Percentiles rank a stretch among this genome's conserved stretches.
Conservation (phyloP, 2,888 invertebrate species). For the Drosophila glabriapex region DNA sequence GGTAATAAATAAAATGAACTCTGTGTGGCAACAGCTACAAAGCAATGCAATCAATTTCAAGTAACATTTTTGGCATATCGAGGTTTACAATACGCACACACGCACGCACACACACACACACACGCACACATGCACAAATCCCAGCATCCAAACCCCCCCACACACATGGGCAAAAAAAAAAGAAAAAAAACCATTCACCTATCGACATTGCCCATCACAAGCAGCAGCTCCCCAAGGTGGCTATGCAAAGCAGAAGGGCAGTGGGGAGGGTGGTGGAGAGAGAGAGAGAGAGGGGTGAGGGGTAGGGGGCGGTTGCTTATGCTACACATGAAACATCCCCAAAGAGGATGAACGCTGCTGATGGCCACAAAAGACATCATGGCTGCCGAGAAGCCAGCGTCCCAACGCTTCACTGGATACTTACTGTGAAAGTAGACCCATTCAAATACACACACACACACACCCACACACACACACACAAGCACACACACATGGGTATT, state of each 20-base stretch:
- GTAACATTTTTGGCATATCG: slow-evolving; percentile 80
- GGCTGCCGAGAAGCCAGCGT: slow-evolving; percentile 78
- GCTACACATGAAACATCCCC: slow-evolving; percentile 65
- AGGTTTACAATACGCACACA: slow-evolving; percentile 44
- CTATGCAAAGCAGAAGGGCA: background rate
- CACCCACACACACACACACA: slow-evolving; percentile 8
- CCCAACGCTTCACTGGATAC: slow-evolving; percentile 77
- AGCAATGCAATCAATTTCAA: slow-evolving; percentile 81
- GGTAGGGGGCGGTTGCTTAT: slow-evolving; percentile 6
- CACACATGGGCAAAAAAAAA: slow-evolving; percentile 34
- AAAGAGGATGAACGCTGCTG: slow-evolving; percentile 68
- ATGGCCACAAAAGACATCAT: slow-evolving; percentile 83
- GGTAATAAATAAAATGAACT: slow-evolving; percentile 76
- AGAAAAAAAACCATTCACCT: slow-evolving; percentile 56
- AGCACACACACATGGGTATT: slow-evolving; percentile 28
- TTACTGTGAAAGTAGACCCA: slow-evolving; percentile 63
- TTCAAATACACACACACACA: slow-evolving; percentile 58
- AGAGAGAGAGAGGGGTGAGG: background rate
- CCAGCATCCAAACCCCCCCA: slow-evolving; percentile 18
- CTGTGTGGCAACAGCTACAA: slow-evolving; percentile 60
- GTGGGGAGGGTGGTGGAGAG: background rate
- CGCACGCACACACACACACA: background rate
- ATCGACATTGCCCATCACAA: slow-evolving; percentile 76
- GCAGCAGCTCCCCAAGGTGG: slow-evolving; percentile 47
- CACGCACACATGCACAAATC: background rate